phyloP scores from a whole-genome alignment of 2,888 invertebrate species.

The Thysanoteuthis rhombus region DNA sequence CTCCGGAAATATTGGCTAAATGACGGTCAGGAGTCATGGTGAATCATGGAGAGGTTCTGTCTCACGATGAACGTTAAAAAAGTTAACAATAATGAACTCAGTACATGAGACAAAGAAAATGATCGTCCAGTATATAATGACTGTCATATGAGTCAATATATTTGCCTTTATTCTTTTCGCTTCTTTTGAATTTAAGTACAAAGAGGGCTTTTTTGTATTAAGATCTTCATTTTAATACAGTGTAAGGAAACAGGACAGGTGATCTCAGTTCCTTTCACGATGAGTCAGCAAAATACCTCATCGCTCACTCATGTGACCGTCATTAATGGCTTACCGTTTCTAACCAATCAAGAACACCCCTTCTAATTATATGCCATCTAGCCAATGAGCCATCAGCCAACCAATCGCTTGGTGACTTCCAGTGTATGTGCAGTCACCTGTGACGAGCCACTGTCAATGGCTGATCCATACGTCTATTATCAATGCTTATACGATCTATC shows the following conservation, averaged over 20 bases:
- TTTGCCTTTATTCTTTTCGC: no score
- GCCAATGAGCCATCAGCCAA: background rate
- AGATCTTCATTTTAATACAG: background rate
- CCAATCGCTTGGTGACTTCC: background rate
- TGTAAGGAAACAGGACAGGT: background rate
- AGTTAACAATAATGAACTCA: no score
- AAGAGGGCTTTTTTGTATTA: background rate
- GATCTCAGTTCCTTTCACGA: background rate
- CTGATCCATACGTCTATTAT: background rate
- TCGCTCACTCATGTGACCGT: background rate
- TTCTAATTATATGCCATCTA: background rate
- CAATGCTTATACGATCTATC: background rate
- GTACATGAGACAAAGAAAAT: no score
- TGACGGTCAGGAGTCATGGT: no score
- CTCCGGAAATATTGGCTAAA: no score
- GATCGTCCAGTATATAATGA: no score
- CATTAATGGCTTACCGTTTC: background rate
- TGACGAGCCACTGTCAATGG: background rate
- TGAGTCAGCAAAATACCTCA: background rate
- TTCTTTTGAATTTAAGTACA: background rate
- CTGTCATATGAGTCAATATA: no score
- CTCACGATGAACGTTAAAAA: no score
- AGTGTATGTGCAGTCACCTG: background rate
- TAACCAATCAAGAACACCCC: background rate
- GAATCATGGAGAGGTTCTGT: no score